These are phyloP conservation scores for Galleria mellonella DNA, from an alignment of 1,140 invertebrate species.

Conservation along the genomic window DNA sequence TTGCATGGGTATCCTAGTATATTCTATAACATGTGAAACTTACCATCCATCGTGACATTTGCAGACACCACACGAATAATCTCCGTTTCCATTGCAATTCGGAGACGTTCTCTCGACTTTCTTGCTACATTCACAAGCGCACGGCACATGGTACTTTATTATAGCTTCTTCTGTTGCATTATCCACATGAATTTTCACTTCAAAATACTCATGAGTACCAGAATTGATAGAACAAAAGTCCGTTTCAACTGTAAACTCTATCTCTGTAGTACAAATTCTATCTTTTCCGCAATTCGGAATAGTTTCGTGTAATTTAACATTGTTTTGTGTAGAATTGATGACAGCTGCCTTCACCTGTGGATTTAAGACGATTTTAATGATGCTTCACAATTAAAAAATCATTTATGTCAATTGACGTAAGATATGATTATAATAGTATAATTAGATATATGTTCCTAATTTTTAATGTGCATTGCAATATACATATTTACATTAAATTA, in stretches of 20 bases:
- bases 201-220: not conserved
- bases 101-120: slow-evolving; percentile 60
- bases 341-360: slow-evolving; percentile 14
- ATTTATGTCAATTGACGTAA: not conserved
- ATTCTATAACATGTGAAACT: slow-evolving; percentile 26
- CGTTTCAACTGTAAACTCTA: too few relatives aligned
- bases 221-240: slow-evolving; percentile 25
- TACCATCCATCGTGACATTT: slow-evolving; percentile 78
- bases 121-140: slow-evolving; percentile 61
- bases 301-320: slow-evolving; percentile 10
- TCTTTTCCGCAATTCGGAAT: slow-evolving; percentile 11
- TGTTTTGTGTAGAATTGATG: slow-evolving; percentile 34
- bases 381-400: slow-evolving; percentile 8
- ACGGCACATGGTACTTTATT: slow-evolving; percentile 42
- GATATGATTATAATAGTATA: too few relatives aligned
- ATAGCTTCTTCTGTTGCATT: slow-evolving; percentile 17
- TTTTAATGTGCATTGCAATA: too few relatives aligned
- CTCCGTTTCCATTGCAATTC: slow-evolving; percentile 73
- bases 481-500: too few relatives aligned
- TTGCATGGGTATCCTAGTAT: too few relatives aligned
- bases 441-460: too few relatives aligned
- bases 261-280: slow-evolving; percentile 15
- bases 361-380: not conserved
- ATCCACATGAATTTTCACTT: slow-evolving; percentile 26
- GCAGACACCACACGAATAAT: slow-evolving; percentile 83